Base-by-base conservation (phyloP, 1,140 invertebrate species). In the Helicoverpa armigera region DNA sequence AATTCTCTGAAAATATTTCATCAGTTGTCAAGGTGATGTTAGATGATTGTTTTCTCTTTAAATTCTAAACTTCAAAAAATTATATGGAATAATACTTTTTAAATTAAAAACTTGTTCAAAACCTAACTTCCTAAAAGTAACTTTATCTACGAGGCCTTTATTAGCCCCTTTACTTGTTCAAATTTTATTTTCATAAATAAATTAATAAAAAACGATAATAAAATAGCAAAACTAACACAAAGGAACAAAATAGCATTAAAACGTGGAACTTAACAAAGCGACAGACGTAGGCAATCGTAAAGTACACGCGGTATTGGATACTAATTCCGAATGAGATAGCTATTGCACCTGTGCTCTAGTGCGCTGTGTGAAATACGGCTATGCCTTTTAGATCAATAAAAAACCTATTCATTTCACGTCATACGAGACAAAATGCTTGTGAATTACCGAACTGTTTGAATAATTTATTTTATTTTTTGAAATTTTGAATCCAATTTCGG, bases 281-380 rank as follows among this genome's bases (percentile, higher is more conserved):
- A 83, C 78, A 86, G 67, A 80, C 72, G 48, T 67, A 50, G 63
- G 31, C 77, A 79, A 83, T 82, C 83, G 83, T 83, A 85, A 86
- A 87, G 43, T 78, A 61, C 56, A 73, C 53, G 54, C 87, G 80
- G 86, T 89, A 93, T 91, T 89, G 88, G 87, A 80, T 90, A 87
- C 90, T 92, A 91, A 93, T 91, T 91, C 85, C 80, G 84, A 89
- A 88, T 87, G 89, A 86, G 87, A 89, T 87, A 87, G 87, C 84
- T 88, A 87, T 84, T 88, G 90, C 92, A 93, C 92, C 92, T 92
- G 91, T 85, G 90, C 86, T 79, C 74, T 79, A 81, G 72, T 70
- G 79, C 83, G 82, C 81, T 82, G 18, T 48, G 81, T 89, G 88
- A 90, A 87, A 87, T 92, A 91, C 88, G 87, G 16, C 72, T 65